These are phyloP conservation scores for Empis stercorea DNA, from an alignment of 2,888 invertebrate genomes.

Conservation along the genomic window DNA sequence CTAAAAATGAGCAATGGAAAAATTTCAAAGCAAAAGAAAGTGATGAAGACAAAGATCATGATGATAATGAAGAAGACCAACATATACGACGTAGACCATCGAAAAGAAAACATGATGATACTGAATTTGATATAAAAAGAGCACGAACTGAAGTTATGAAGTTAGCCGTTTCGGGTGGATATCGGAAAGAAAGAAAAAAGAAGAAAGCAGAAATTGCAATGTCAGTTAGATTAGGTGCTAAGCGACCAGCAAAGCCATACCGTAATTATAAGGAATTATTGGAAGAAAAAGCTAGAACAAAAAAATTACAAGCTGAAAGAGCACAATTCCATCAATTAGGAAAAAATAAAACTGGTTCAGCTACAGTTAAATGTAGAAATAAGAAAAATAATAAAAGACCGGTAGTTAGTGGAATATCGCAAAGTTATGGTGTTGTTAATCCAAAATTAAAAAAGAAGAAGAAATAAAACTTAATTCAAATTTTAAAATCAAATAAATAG, in stretches of 20 bases:
- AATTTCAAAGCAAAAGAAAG: not conserved
- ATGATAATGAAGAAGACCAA: not conserved
- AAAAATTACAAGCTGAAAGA: conserved; percentile 38
- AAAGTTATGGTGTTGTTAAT: conserved; percentile 31
- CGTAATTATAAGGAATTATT: conserved; percentile 63
- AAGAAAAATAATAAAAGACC: conserved; percentile 28
- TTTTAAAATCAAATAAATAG: too few relatives aligned
- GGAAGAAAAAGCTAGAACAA: conserved; percentile 45
- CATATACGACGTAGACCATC: not conserved
- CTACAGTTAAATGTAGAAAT: conserved; percentile 39
- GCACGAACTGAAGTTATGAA: conserved; percentile 71
- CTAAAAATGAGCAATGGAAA: not conserved
- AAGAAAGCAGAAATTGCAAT: conserved; percentile 65
- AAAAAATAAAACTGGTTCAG: conserved; percentile 47
- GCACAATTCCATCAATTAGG: conserved; percentile 40
- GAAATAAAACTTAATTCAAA: not conserved
- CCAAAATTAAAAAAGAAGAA: conserved; percentile 22
- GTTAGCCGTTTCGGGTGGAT: conserved; percentile 61
- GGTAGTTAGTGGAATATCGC: conserved; percentile 36
- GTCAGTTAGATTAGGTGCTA: conserved; percentile 72
- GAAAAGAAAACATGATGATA: conserved; percentile 10
- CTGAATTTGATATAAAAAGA: conserved; percentile 57
- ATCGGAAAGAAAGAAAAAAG: conserved; percentile 63
- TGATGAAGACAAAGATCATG: not conserved
- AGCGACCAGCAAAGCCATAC: conserved; percentile 54